phyloP scores from a whole-genome alignment of 2,888 invertebrate species.

The Parnassius mnemosyne region DNA sequence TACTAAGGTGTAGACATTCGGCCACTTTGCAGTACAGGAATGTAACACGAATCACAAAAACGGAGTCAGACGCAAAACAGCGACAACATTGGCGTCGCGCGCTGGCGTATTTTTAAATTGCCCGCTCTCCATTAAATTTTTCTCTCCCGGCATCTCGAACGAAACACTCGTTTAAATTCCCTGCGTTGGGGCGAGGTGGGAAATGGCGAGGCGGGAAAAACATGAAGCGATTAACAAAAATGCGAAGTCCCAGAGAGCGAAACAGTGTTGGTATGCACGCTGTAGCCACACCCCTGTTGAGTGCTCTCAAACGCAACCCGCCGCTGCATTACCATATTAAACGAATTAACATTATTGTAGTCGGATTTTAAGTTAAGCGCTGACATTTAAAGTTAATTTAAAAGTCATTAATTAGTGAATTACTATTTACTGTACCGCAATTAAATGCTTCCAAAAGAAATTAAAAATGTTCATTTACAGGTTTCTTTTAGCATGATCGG shows the following conservation, averaged over 20 bases:
- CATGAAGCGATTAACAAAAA: conserved; percentile 58
- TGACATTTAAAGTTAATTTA: conserved; percentile 17
- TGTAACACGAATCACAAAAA: conserved; percentile 39
- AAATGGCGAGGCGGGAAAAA: conserved; percentile 64
- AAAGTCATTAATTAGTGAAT: conserved; percentile 4
- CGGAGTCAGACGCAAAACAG: conserved; percentile 34
- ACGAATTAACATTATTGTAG: conserved; percentile 42
- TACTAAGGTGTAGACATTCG: conserved; percentile 14
- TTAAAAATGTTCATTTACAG: too few relatives aligned
- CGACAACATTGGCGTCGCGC: conserved; percentile 32
- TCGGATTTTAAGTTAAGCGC: conserved; percentile 28
- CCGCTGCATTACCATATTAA: conserved; percentile 61
- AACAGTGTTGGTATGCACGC: conserved; percentile 67
- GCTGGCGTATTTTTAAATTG: conserved; percentile 44
- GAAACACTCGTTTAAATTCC: conserved; percentile 67
- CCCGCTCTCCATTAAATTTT: conserved; percentile 44
- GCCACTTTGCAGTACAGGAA: conserved; percentile 37
- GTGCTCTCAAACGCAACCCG: conserved; percentile 45
- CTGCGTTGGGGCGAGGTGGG: conserved; percentile 55
- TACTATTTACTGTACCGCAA: too few relatives aligned
- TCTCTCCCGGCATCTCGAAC: conserved; percentile 52
- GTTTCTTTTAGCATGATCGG: too few relatives aligned
- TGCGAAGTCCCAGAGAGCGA: conserved; percentile 56
- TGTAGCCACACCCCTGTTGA: conserved; percentile 42
- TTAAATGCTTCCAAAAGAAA: too few relatives aligned